Percentiles rank a stretch among this genome's conserved stretches.
These are phyloP conservation scores for Falco novaeseelandiae DNA, from an alignment of 2,797 vertebrate species.

Conservation along the genomic window DNA sequence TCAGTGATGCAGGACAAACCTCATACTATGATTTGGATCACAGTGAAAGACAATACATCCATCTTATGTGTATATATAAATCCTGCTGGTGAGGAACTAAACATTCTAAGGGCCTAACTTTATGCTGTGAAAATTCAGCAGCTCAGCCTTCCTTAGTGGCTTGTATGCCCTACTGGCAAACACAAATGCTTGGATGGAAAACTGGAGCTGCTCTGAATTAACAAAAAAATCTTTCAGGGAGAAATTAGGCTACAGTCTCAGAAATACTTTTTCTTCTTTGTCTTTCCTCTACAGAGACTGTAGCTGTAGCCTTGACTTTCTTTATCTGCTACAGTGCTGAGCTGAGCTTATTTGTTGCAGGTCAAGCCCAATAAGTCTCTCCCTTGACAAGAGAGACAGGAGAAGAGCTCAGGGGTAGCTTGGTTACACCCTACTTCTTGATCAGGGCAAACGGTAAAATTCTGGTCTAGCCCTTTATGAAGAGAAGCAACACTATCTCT, in stretches of 20 bases:
- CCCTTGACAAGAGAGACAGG: background rate
- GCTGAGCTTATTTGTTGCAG: background rate
- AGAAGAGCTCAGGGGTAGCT: background rate
- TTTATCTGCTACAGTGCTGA: background rate
- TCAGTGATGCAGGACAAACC: background rate
- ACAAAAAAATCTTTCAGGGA: background rate
- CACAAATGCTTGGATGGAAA: background rate
- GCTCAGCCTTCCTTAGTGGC: background rate
- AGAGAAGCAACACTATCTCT: background rate
- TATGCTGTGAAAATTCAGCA: background rate
- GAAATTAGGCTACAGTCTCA: background rate
- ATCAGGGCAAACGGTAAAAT: background rate
- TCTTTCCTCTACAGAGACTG: background rate
- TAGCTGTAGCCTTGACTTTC: background rate
- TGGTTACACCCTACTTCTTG: background rate
- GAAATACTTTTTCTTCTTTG: background rate
- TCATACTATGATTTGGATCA: background rate
- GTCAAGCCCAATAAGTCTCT: background rate
- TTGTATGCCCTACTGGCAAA: background rate
- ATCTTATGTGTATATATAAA: background rate
- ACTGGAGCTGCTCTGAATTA: background rate
- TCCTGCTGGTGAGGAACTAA: background rate
- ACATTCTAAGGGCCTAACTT: background rate
- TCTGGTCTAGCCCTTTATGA: background rate
- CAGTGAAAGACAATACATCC: background rate